A percentile compares a stretch with the other conserved stretches of the same genome.
phyloP scores from a whole-genome alignment of 2,797 vertebrate species.

The Austrolebias charrua region DNA sequence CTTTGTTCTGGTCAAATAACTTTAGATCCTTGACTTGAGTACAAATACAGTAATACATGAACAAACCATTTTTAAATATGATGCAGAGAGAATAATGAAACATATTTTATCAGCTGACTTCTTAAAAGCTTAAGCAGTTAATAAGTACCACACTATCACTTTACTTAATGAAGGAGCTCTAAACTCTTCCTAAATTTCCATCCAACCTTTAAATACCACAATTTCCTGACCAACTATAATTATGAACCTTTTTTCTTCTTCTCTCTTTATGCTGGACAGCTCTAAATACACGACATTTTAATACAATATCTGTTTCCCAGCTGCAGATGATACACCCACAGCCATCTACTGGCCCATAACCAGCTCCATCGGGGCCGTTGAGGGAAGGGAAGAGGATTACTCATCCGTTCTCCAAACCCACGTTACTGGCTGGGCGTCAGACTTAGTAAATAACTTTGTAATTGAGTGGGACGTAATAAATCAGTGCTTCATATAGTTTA shows the following conservation, averaged over 20 bases:
- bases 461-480: constrained; percentile 1
- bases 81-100: too few species aligned
- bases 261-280: neutral
- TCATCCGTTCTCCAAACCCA: constrained; percentile 1
- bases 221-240: neutral
- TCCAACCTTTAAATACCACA: too few species aligned
- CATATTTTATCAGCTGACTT: too few species aligned
- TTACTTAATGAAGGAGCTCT: too few species aligned
- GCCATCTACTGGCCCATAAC: constrained; percentile 9
- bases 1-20: too few species aligned
- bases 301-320: constrained; percentile 10
- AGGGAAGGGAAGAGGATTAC: constrained; percentile 6
- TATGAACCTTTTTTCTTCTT: neutral
- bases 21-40: too few species aligned
- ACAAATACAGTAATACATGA: too few species aligned
- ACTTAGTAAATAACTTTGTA: neutral
- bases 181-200: too few species aligned
- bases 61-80: too few species aligned
- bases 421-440: neutral
- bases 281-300: constrained; percentile 5
- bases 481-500: neutral
- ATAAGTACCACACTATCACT: too few species aligned
- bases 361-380: neutral
- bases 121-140: too few species aligned
- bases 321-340: neutral